Percentiles rank a stretch among this genome's conserved stretches.
phyloP scores from a whole-genome alignment of 2,888 invertebrate species.

The Mactromeris polynyma region DNA sequence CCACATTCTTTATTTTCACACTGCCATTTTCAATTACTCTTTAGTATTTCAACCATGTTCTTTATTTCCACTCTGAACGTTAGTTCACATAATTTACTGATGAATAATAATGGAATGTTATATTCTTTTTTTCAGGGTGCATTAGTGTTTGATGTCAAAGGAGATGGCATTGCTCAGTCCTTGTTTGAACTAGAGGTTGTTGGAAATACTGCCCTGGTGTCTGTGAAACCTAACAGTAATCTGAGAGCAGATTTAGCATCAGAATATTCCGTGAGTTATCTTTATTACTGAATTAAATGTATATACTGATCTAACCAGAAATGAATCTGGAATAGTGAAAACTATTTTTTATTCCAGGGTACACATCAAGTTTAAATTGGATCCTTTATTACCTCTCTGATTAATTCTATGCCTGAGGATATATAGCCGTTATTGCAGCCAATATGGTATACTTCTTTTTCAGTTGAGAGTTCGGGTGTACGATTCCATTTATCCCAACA shows the following conservation, averaged over 20 bases:
- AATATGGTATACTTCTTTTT: neutral
- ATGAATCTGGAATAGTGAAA: too few relatives aligned
- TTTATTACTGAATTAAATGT: neutral
- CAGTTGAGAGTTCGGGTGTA: conserved; percentile 67
- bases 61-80: too few relatives aligned
- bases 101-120: too few relatives aligned
- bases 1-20: too few relatives aligned
- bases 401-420: too few relatives aligned
- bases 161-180: conserved; percentile 31
- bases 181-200: conserved; percentile 45
- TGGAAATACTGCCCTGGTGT: conserved; percentile 21
- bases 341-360: too few relatives aligned
- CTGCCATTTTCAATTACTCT: too few relatives aligned
- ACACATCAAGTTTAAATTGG: too few relatives aligned
- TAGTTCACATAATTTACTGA: too few relatives aligned
- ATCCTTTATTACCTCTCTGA: too few relatives aligned
- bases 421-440: neutral
- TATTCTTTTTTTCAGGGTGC: conserved; percentile 56
- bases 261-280: conserved; percentile 36
- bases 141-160: neutral
- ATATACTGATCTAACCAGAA: too few relatives aligned
- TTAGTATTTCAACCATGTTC: too few relatives aligned
- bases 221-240: neutral
- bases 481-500: conserved; percentile 66
- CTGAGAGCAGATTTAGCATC: neutral